A percentile compares a stretch with the other conserved stretches of the same genome.
Conservation (phyloP, 2,113 vertebrate species). For the Rostratula benghalensis region DNA sequence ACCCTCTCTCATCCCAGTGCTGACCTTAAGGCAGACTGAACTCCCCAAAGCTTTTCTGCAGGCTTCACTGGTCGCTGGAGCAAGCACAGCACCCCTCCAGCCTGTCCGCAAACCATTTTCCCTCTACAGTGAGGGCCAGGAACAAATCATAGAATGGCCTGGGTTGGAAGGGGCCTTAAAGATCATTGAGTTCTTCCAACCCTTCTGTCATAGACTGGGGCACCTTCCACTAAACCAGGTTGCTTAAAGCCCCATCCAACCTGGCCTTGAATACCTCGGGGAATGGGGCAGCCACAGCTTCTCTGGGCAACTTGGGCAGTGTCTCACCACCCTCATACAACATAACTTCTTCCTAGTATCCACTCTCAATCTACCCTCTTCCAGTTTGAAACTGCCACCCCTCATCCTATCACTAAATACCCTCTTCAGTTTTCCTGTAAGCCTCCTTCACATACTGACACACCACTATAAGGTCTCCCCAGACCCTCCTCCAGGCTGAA, state of each 20-base stretch:
- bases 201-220: neutral
- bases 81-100: rapidly evolving
- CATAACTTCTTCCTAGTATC: neutral
- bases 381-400: neutral
- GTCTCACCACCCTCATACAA: neutral
- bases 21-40: rapidly evolving
- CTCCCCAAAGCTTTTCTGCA: neutral
- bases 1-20: neutral
- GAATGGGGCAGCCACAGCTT: neutral
- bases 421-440: neutral
- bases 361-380: neutral
- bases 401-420: neutral
- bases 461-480: neutral
- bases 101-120: rapidly evolving
- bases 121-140: neutral
- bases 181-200: neutral
- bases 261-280: neutral
- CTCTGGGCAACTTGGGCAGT: neutral
- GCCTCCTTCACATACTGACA: neutral
- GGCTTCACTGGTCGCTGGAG: rapidly evolving
- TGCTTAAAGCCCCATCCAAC: neutral
- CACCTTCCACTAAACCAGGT: neutral
- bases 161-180: neutral
- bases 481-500: neutral
- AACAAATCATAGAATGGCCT: neutral